These are phyloP conservation scores for Pampus argenteus DNA, from an alignment of 2,797 vertebrate genomes.

Conservation along the genomic window DNA sequence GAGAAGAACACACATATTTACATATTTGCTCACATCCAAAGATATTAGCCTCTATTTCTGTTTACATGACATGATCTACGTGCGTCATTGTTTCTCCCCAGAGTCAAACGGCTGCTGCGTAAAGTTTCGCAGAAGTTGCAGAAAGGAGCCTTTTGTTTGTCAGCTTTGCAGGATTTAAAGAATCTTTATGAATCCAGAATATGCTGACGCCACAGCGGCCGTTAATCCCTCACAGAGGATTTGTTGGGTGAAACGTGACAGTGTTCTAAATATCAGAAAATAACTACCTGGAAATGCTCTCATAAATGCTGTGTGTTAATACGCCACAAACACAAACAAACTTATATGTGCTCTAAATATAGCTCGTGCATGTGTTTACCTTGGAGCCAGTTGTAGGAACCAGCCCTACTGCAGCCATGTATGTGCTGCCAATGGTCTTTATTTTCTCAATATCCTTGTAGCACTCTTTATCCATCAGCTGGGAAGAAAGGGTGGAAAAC, in stretches of 20 bases:
- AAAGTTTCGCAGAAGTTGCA: constrained; percentile 42
- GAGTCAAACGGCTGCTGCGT: constrained; percentile 18
- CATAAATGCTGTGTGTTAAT: constrained; percentile 23
- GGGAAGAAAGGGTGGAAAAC: constrained; percentile 27
- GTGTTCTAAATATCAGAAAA: constrained; percentile 49
- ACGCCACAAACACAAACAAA: constrained; percentile 23
- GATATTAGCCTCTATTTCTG: constrained; percentile 7
- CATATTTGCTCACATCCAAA: background rate
- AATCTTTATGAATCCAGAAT: constrained; percentile 55
- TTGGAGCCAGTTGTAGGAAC: constrained; percentile 92
- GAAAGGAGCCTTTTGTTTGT: constrained; percentile 65
- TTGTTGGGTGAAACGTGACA: constrained; percentile 56
- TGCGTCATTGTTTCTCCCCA: background rate
- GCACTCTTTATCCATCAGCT: constrained; percentile 97
- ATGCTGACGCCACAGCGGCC: constrained; percentile 53
- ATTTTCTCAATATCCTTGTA: constrained; percentile 99
- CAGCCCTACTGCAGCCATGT: constrained; percentile 98
- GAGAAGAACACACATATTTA: background rate
- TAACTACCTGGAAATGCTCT: constrained; percentile 30
- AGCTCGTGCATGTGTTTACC: constrained; percentile 79
- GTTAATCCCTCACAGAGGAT: constrained; percentile 59
- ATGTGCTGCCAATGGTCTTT: constrained; percentile 98
- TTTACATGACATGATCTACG: constrained; percentile 14
- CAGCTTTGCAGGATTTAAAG: constrained; percentile 61
- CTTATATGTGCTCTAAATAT: constrained; percentile 28